A percentile compares a stretch with the other conserved stretches of the same genome.
phyloP scores from a whole-genome alignment of 2,888 invertebrate species.

The Drosophila meridiana region DNA sequence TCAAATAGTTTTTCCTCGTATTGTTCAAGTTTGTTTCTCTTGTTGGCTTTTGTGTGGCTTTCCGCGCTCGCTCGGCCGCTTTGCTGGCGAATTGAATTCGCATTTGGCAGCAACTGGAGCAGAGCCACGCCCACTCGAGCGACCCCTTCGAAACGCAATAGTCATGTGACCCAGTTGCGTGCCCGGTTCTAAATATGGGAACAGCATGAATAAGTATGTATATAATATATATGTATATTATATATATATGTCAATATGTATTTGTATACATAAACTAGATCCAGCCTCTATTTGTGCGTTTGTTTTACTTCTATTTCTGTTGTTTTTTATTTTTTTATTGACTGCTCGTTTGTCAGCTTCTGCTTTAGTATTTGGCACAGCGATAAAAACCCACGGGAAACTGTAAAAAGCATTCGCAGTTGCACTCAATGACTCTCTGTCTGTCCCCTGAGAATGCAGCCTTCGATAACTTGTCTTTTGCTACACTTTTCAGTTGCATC shows the following conservation, averaged over 20 bases:
- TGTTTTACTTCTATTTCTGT: background rate
- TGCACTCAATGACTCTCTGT: background rate
- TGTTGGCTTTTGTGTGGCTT: background rate
- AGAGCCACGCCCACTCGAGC: constrained; percentile 27
- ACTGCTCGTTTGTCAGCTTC: constrained; percentile 1
- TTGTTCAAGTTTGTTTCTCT: constrained; percentile 4
- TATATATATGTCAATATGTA: background rate
- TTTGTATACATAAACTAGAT: background rate
- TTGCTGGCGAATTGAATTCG: constrained; percentile 52
- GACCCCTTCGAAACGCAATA: constrained; percentile 13
- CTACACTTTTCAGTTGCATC: background rate
- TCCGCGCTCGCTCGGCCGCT: constrained; percentile 3
- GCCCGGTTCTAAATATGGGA: constrained; percentile 36
- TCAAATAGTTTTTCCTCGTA: constrained; percentile 31
- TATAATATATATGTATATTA: background rate
- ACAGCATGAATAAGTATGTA: background rate
- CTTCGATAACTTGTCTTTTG: constrained; percentile 4
- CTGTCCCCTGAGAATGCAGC: background rate
- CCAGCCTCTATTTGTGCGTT: background rate
- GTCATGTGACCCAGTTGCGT: constrained; percentile 68
- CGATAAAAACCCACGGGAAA: constrained; percentile 1
- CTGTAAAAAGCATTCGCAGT: constrained; percentile 1
- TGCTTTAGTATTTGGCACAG: constrained; percentile 10
- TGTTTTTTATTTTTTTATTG: background rate
- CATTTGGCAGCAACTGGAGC: constrained; percentile 63